These are phyloP conservation scores for Entelurus aequoreus DNA, from an alignment of 2,113 vertebrate species.

Conservation along the genomic window DNA sequence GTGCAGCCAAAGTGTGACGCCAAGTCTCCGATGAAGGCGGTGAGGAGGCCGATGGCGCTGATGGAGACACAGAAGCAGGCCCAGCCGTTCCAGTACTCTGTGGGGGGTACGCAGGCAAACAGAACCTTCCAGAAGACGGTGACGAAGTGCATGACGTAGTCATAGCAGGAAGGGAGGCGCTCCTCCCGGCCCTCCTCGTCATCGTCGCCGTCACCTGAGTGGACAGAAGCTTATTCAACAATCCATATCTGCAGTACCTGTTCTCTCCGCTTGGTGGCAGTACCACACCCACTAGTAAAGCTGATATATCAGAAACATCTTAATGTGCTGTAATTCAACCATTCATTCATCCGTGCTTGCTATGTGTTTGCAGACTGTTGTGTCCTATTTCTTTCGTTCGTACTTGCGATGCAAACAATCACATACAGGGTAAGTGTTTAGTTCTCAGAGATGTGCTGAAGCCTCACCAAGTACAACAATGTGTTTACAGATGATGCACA, in stretches of 20 bases:
- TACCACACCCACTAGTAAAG: neutral
- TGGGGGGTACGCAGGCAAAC: constrained; percentile 88
- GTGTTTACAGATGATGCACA: neutral
- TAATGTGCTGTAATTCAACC: no score
- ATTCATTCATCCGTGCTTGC: no score
- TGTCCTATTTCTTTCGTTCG: no score
- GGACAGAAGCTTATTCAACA: neutral
- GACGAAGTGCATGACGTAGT: constrained; percentile 92
- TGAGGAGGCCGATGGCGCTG: constrained; percentile 81
- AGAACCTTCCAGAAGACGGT: constrained; percentile 95
- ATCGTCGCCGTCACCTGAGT: constrained; percentile 69
- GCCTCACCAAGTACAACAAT: no score
- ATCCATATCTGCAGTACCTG: neutral
- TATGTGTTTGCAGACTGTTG: no score
- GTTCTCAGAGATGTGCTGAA: no score
- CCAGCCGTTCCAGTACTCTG: constrained; percentile 91
- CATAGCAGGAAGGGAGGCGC: constrained; percentile 81
- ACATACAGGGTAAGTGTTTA: no score
- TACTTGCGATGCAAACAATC: no score
- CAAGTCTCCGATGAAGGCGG: constrained; percentile 84
- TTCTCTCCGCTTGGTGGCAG: neutral
- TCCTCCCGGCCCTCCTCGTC: constrained; percentile 80
- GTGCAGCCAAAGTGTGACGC: constrained; percentile 93
- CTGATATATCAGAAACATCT: no score
- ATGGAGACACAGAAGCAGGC: constrained; percentile 87